Conservation (phyloP, 2,113 vertebrate species). For the Anoura caudifer region DNA sequence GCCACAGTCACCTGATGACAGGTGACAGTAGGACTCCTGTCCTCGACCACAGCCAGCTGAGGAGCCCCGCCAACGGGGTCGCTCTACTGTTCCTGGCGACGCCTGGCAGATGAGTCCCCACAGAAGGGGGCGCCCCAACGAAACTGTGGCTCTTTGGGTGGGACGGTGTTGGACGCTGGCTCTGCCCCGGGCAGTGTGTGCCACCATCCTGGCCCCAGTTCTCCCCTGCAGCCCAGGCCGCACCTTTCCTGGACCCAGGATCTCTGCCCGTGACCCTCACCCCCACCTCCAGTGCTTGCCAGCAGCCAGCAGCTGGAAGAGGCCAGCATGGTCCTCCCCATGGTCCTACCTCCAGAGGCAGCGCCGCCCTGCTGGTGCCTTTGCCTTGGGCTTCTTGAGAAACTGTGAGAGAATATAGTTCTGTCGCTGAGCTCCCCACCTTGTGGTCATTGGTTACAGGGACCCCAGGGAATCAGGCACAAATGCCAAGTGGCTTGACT, state of each 20-base stretch:
- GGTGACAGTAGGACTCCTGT: background rate
- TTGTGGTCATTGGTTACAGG: background rate
- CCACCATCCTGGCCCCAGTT: background rate
- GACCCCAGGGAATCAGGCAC: background rate
- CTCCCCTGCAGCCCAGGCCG: background rate
- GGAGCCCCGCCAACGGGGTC: too few species aligned
- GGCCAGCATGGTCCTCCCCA: fast-evolving
- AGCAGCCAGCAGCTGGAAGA: fast-evolving
- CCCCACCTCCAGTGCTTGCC: background rate
- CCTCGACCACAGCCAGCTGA: background rate
- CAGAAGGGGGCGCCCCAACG: too few species aligned
- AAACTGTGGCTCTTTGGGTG: background rate
- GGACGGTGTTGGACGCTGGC: background rate
- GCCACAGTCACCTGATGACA: background rate
- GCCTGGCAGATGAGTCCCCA: background rate
- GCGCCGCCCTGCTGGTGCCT: fast-evolving
- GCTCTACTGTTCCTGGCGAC: background rate
- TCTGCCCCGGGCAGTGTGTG: background rate
- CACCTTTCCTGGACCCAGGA: background rate
- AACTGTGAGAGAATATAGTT: fast-evolving
- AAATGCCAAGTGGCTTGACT: fast-evolving
- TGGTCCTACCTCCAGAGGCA: background rate
- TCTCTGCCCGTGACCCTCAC: background rate
- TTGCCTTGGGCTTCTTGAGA: background rate
- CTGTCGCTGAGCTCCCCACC: background rate